Evolutionary conservation across 2,888 invertebrate genomes (phyloP).

Genomic region (Colletes collaris): DNA sequence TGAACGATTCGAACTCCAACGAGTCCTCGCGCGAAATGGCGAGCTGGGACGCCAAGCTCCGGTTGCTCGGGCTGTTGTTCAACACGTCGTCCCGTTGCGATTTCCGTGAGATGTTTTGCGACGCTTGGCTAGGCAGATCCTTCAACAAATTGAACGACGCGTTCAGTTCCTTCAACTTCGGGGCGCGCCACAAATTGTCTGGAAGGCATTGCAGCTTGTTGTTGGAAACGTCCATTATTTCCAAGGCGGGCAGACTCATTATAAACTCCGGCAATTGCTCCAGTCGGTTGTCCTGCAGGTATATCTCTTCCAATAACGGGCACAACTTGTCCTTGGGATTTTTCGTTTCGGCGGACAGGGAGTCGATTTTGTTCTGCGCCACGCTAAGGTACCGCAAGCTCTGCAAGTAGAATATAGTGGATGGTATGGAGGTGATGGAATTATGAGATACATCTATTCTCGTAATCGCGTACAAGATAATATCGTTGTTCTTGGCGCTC

Average conservation of each 20-base stretch:
- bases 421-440: constrained; percentile 90
- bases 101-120: constrained; percentile 76
- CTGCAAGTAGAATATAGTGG: constrained; percentile 91
- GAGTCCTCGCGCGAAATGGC: constrained; percentile 79
- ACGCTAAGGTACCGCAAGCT: constrained; percentile 93
- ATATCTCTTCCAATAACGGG: constrained; percentile 94
- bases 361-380: constrained; percentile 94
- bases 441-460: constrained; percentile 97
- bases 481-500: constrained; percentile 86
- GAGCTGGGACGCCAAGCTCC: constrained; percentile 74
- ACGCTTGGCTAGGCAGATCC: constrained; percentile 86
- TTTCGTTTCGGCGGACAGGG: constrained; percentile 85
- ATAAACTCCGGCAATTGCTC: constrained; percentile 92
- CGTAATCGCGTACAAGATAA: constrained; percentile 95
- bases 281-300: constrained; percentile 94
- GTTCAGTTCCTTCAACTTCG: constrained; percentile 93
- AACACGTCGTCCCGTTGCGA: constrained; percentile 73
- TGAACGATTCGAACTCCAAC: constrained; percentile 80
- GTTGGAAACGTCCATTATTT: constrained; percentile 95
- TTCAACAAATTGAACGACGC: constrained; percentile 94
- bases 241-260: constrained; percentile 91
- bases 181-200: constrained; percentile 93
- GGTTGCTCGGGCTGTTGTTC: constrained; percentile 76
- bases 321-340: constrained; percentile 86
- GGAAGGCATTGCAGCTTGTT: constrained; percentile 95